Conservation (phyloP, 2,113 vertebrate genomes). For the Columbina picui region DNA sequence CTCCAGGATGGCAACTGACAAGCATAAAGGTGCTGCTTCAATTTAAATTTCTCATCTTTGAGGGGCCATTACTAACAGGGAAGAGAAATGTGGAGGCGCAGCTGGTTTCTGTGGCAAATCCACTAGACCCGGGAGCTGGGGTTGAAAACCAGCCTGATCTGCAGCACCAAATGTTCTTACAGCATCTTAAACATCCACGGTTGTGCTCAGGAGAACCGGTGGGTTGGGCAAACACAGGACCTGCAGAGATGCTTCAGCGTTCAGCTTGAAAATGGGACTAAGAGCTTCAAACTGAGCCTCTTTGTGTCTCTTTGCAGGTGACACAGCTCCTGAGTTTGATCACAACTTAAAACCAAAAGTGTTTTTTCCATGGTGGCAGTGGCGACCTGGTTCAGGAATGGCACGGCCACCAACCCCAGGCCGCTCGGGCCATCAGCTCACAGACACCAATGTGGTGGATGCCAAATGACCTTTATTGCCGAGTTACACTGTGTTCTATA, state of each 20-base stretch:
- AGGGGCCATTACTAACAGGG: neutral
- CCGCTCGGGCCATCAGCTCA: too few species aligned
- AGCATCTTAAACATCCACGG: fast-evolving
- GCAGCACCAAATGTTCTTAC: neutral
- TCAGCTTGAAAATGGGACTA: fast-evolving
- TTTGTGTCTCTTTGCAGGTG: neutral
- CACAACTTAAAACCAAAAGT: neutral
- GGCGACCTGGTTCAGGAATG: too few species aligned
- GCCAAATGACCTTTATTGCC: too few species aligned
- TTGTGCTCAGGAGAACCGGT: neutral
- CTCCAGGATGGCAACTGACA: neutral
- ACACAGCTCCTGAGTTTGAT: neutral
- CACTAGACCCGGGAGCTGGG: neutral
- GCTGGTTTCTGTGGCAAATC: neutral
- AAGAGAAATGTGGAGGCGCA: neutral
- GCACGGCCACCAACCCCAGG: too few species aligned
- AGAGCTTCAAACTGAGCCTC: neutral
- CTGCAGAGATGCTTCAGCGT: neutral
- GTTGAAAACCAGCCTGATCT: neutral
- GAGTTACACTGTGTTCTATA: too few species aligned
- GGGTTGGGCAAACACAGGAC: fast-evolving
- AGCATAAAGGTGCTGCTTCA: neutral
- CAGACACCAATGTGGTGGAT: too few species aligned
- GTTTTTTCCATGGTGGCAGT: too few species aligned
- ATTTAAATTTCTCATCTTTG: neutral